Conservation (phyloP, 2,113 vertebrate species). For the Myotis yumanensis region DNA sequence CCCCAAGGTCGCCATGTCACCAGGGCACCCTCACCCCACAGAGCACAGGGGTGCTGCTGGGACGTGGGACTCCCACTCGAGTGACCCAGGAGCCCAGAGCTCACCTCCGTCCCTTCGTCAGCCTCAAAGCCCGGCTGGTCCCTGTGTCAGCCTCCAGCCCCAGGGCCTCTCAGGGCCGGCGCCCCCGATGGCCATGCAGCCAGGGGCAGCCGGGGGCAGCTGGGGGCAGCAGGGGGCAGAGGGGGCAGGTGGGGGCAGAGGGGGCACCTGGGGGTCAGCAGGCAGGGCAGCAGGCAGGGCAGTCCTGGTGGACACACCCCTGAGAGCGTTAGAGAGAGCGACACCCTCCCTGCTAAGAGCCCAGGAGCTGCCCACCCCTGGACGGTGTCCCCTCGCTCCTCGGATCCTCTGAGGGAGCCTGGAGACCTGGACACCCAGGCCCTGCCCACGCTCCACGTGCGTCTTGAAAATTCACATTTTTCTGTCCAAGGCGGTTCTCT, state of each 20-base stretch:
- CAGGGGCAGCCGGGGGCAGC: no score
- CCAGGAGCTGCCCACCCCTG: accelerated
- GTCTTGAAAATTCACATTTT: not conserved
- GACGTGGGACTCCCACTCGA: accelerated
- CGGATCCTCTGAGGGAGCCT: no score
- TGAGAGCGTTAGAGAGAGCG: no score
- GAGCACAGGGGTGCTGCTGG: not conserved
- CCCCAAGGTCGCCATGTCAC: accelerated
- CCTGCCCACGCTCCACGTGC: not conserved
- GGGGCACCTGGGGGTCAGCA: accelerated
- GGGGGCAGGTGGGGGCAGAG: no score
- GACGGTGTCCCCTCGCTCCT: not conserved
- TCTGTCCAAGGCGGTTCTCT: no score
- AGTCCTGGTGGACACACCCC: accelerated
- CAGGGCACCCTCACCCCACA: not conserved
- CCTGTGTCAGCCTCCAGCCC: accelerated
- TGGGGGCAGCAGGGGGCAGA: no score
- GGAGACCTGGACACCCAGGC: accelerated
- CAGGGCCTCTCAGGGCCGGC: not conserved
- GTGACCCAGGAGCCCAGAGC: accelerated
- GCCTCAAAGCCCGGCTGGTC: not conserved
- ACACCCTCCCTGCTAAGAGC: accelerated
- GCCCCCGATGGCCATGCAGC: no score
- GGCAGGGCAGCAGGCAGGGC: no score
- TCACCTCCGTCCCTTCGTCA: not conserved